Conservation (phyloP, 53 echinoderm and acorn worm species). For the Glandiceps talaboti region DNA sequence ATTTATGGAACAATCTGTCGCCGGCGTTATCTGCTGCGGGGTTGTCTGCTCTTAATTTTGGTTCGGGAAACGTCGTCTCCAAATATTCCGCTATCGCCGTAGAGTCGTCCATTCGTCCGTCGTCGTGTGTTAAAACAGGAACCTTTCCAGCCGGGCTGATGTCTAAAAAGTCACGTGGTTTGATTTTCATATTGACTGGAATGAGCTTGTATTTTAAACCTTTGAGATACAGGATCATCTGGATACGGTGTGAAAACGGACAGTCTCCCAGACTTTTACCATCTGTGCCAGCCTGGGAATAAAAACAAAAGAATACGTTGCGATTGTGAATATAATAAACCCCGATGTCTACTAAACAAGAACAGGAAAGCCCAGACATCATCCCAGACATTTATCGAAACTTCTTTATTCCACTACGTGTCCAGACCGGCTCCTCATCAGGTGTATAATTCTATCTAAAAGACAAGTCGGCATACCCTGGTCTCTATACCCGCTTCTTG, state of each 20-base stretch:
- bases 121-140: background rate
- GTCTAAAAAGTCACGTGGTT: slow-evolving; percentile 40
- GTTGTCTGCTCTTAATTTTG: background rate
- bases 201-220: slow-evolving; percentile 70
- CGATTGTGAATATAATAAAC: too few relatives aligned
- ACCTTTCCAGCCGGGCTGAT: background rate
- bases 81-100: background rate
- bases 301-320: too few relatives aligned
- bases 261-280: slow-evolving; percentile 62
- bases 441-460: too few relatives aligned
- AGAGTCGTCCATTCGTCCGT: background rate
- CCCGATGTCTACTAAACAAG: too few relatives aligned
- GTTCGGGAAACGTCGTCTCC: background rate
- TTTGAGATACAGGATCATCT: slow-evolving; percentile 81
- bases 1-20: background rate
- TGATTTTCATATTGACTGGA: slow-evolving; percentile 58
- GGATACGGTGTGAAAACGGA: slow-evolving; percentile 78
- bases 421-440: too few relatives aligned
- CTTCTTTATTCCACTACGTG: too few relatives aligned
- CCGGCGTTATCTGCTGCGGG: background rate
- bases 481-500: too few relatives aligned
- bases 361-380: too few relatives aligned
- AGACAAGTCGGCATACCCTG: too few relatives aligned
- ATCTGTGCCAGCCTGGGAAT: slow-evolving; percentile 50
- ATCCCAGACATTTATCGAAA: too few relatives aligned